These are phyloP conservation scores for Diarsia rubi DNA, from an alignment of 2,888 invertebrate species.

Conservation along the genomic window DNA sequence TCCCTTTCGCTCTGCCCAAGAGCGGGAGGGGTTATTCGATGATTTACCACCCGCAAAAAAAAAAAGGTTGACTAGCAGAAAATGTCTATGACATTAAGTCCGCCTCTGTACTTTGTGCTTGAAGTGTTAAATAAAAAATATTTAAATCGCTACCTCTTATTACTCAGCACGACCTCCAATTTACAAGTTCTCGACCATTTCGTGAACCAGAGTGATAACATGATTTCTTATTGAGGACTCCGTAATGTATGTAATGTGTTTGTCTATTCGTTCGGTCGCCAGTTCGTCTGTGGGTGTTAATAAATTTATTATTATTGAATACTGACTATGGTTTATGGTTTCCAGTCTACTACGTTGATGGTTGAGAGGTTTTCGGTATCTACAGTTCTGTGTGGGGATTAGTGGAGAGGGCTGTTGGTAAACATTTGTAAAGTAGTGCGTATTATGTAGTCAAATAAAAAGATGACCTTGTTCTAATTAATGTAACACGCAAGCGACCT, in stretches of 20 bases:
- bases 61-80: no score
- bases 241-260: conserved; percentile 73
- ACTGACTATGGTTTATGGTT: conserved; percentile 50
- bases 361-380: background rate
- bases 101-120: no score
- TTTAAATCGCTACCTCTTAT: conserved; percentile 34
- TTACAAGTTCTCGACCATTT: conserved; percentile 65
- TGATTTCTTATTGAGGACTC: conserved; percentile 77
- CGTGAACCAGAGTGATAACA: conserved; percentile 71
- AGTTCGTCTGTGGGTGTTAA: conserved; percentile 63
- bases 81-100: no score
- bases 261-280: conserved; percentile 70
- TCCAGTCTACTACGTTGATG: conserved; percentile 42
- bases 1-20: no score
- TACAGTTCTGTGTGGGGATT: background rate
- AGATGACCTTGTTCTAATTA: background rate
- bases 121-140: no score
- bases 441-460: background rate
- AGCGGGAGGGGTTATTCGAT: no score
- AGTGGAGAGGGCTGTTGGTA: background rate
- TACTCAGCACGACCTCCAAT: conserved; percentile 48
- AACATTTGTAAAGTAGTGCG: background rate
- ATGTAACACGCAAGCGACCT: background rate
- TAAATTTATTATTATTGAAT: conserved; percentile 52
- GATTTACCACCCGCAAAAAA: no score